phyloP scores from a whole-genome alignment of 2,888 invertebrate species.

The Buathra laborator region DNA sequence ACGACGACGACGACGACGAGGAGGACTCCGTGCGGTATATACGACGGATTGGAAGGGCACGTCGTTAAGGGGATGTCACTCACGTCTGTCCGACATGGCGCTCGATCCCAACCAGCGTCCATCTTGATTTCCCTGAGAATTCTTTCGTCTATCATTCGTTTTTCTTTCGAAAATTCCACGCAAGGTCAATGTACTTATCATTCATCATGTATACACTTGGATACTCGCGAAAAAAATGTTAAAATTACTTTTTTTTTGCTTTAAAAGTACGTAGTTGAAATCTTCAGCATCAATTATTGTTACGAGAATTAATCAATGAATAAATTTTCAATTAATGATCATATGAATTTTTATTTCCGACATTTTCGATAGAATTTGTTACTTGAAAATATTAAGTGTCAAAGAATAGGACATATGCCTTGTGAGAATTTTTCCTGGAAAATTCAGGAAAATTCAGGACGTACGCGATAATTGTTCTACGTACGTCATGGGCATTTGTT shows the following conservation, averaged over 20 bases:
- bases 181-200: background rate
- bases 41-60: conserved; percentile 83
- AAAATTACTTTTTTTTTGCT: no score
- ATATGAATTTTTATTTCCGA: background rate
- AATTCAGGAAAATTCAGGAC: background rate
- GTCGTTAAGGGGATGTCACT: conserved; percentile 85
- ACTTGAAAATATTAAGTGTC: background rate
- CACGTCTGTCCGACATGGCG: conserved; percentile 83
- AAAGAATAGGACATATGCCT: background rate
- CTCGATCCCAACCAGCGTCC: conserved; percentile 74
- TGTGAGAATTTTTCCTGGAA: background rate
- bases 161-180: conserved; percentile 1
- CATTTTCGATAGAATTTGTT: background rate
- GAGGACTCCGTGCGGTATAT: conserved; percentile 71
- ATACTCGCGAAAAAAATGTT: background rate
- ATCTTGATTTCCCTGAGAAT: conserved; percentile 75
- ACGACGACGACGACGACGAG: conserved; percentile 63
- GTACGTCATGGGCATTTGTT: conserved; percentile 14
- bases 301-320: background rate
- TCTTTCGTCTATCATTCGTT: conserved; percentile 53
- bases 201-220: no score
- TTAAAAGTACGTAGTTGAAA: no score
- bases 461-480: conserved; percentile 28
- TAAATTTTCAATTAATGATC: no score
- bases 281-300: background rate